Conservation (phyloP, 2,888 invertebrate genomes). For the Idaea dimidiata region DNA sequence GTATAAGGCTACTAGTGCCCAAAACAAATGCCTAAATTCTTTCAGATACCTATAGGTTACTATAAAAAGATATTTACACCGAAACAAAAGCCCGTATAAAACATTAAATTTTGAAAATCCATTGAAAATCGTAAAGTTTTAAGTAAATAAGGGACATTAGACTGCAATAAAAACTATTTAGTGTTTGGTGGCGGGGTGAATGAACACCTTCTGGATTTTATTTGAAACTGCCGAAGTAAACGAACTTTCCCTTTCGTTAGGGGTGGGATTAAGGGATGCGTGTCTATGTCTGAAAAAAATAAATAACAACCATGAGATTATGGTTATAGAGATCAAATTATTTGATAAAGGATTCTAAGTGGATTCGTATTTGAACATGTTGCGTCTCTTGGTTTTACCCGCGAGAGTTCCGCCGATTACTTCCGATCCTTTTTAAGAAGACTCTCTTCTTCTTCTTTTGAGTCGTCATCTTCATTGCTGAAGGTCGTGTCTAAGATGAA, state of each 20-base stretch:
- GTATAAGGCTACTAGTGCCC: too few species aligned
- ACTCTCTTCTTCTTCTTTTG: too few species aligned
- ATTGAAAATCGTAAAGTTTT: neutral
- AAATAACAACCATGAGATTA: too few species aligned
- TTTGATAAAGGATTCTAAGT: too few species aligned
- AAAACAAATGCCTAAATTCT: too few species aligned
- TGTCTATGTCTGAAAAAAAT: neutral
- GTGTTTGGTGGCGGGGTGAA: slow-evolving; percentile 43
- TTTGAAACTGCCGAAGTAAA: slow-evolving; percentile 54
- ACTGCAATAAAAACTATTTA: slow-evolving; percentile 35
- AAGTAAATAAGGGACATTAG: neutral
- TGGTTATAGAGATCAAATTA: too few species aligned
- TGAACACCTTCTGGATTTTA: slow-evolving; percentile 56
- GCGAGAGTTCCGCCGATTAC: too few species aligned
- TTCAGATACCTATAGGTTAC: neutral
- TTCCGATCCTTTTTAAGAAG: too few species aligned
- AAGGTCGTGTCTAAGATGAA: too few species aligned
- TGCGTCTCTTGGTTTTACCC: too few species aligned
- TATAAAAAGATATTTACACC: neutral
- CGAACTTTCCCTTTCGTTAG: slow-evolving; percentile 57
- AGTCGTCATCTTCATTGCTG: too few species aligned
- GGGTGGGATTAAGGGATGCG: slow-evolving; percentile 34
- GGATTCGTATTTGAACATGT: too few species aligned
- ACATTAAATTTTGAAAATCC: neutral
- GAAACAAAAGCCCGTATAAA: neutral